A percentile compares a stretch with the other conserved stretches of the same genome.
Evolutionary conservation across 2,888 invertebrate species (phyloP).

Genomic region (Cecidostiba fungosa): DNA sequence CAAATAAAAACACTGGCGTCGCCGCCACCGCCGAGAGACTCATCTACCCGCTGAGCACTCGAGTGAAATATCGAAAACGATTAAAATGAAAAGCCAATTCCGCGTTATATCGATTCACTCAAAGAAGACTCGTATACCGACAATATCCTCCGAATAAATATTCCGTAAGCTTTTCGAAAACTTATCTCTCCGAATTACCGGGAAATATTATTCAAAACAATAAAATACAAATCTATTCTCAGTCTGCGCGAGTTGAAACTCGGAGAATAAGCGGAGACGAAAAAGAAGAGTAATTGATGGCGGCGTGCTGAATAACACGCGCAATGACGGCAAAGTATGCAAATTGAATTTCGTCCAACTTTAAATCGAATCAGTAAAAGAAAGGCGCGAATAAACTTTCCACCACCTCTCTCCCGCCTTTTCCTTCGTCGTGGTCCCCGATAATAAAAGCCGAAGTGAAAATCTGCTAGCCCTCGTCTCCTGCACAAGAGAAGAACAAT

Average conservation of each 20-base stretch:
- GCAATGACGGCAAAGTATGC: slow-evolving; percentile 46
- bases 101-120: slow-evolving; percentile 29
- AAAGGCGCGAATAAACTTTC: slow-evolving; percentile 53
- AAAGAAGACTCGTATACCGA: not conserved
- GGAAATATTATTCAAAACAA: slow-evolving; percentile 18
- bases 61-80: slow-evolving; percentile 23
- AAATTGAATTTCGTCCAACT: slow-evolving; percentile 55
- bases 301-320: not conserved
- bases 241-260: not conserved
- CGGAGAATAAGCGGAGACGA: not conserved
- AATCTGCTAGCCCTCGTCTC: slow-evolving; percentile 13
- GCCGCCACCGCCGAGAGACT: not conserved
- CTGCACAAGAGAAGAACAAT: slow-evolving; percentile 29
- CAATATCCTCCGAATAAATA: not conserved
- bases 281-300: slow-evolving; percentile 37
- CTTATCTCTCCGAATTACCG: not conserved
- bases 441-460: slow-evolving; percentile 31
- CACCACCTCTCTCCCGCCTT: slow-evolving; percentile 5
- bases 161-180: not conserved
- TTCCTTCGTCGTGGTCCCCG: slow-evolving; percentile 5
- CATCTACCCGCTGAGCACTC: not conserved
- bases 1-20: slow-evolving; percentile 23
- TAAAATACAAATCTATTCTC: not conserved
- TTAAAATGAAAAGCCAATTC: slow-evolving; percentile 46
- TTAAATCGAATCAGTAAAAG: slow-evolving; percentile 48